A percentile compares a stretch with the other conserved stretches of the same genome.
Conservation (phyloP, 2,888 invertebrate species). For the Anticlea derivata region DNA sequence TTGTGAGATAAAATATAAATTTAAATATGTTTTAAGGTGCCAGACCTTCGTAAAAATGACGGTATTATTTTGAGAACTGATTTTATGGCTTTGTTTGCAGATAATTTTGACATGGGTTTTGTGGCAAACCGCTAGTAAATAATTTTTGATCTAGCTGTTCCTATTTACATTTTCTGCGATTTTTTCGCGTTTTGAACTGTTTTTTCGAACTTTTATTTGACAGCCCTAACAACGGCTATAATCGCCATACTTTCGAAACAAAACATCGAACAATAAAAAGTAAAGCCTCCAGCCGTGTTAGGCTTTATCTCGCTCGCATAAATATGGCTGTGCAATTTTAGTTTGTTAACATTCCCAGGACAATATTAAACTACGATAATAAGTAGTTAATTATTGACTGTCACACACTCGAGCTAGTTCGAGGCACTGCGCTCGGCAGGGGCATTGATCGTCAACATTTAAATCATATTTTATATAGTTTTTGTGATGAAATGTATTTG, state of each 20-base stretch:
- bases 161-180: too few relatives aligned
- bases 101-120: too few relatives aligned
- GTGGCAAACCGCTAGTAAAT: too few relatives aligned
- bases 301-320: slow-evolving; percentile 64
- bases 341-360: slow-evolving; percentile 66
- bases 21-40: too few relatives aligned
- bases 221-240: slow-evolving; percentile 38
- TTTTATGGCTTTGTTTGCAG: too few relatives aligned
- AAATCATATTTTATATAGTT: slow-evolving; percentile 23
- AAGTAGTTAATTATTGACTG: slow-evolving; percentile 71
- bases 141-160: too few relatives aligned
- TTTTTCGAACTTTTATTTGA: not conserved
- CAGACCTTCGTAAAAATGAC: too few relatives aligned
- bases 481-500: too few relatives aligned
- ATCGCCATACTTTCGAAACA: slow-evolving; percentile 55
- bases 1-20: too few relatives aligned
- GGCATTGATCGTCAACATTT: slow-evolving; percentile 46
- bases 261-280: slow-evolving; percentile 64
- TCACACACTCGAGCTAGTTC: slow-evolving; percentile 46
- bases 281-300: slow-evolving; percentile 58
- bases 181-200: too few relatives aligned
- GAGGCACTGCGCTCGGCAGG: slow-evolving; percentile 38
- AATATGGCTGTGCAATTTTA: slow-evolving; percentile 61
- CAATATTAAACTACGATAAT: slow-evolving; percentile 68
- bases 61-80: too few relatives aligned